Evolutionary conservation across 2,888 invertebrate species (phyloP).

Genomic region (Bombyx huttoni): DNA sequence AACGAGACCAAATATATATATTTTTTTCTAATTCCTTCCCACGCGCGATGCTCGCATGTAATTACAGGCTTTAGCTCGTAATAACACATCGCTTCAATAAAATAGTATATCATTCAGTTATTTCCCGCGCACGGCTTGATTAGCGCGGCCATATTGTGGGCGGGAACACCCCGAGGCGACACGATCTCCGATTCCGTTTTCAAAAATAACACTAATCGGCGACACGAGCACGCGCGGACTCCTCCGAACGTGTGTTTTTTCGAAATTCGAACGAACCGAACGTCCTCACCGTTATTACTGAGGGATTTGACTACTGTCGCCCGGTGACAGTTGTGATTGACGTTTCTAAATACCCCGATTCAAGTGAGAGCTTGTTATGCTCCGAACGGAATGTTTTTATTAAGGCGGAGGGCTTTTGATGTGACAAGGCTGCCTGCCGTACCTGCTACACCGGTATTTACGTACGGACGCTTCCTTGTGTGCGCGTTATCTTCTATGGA

Average conservation of each 20-base stretch:
- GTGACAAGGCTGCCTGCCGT: constrained; percentile 17
- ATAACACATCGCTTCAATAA: constrained; percentile 71
- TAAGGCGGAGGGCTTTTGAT: constrained; percentile 41
- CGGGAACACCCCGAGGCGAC: constrained; percentile 66
- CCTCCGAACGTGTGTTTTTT: constrained; percentile 64
- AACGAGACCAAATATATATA: too few species aligned
- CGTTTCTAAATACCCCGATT: constrained; percentile 61
- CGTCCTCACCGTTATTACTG: constrained; percentile 59
- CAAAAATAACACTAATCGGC: constrained; percentile 70
- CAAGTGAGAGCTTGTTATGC: constrained; percentile 58
- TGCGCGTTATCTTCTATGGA: not conserved
- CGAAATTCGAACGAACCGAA: constrained; percentile 48
- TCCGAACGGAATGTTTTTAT: constrained; percentile 45
- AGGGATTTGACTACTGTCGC: constrained; percentile 67
- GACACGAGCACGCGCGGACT: constrained; percentile 63
- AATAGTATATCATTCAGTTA: constrained; percentile 68
- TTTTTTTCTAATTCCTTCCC: constrained; percentile 69
- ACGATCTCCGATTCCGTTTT: constrained; percentile 67
- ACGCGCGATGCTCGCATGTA: constrained; percentile 60
- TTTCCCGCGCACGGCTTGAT: constrained; percentile 60
- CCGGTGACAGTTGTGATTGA: constrained; percentile 66
- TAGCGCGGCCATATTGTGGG: constrained; percentile 71
- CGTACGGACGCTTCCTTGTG: constrained; percentile 7
- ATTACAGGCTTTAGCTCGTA: constrained; percentile 64
- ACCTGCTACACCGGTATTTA: constrained; percentile 1